Evolutionary conservation across 2,888 invertebrate species (phyloP).

Genomic region (Lepidocyrtinus sp.): DNA sequence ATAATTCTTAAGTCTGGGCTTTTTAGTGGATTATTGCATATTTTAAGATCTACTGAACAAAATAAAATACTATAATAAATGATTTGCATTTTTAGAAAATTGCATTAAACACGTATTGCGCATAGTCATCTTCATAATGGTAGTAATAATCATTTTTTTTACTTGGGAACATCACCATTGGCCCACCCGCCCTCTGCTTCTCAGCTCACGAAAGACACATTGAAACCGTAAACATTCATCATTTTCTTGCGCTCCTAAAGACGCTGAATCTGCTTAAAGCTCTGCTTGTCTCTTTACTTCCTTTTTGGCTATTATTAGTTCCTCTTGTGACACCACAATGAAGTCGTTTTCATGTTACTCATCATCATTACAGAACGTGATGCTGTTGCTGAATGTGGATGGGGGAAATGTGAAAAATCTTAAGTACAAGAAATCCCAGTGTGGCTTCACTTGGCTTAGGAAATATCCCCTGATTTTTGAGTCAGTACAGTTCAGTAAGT

Average conservation of each 20-base stretch:
- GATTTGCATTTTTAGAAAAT: background rate
- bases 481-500: no score
- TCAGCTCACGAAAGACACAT: no score
- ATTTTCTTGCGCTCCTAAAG: slow-evolving; percentile 54
- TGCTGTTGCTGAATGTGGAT: background rate
- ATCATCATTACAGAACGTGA: slow-evolving; percentile 25
- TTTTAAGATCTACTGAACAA: no score
- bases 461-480: background rate
- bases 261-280: slow-evolving; percentile 1
- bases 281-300: background rate
- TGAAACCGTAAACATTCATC: slow-evolving; percentile 68
- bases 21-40: no score
- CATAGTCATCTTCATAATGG: background rate
- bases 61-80: no score
- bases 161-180: slow-evolving; percentile 25
- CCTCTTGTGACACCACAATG: slow-evolving; percentile 39
- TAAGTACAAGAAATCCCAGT: slow-evolving; percentile 49
- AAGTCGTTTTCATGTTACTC: slow-evolving; percentile 38
- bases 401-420: background rate
- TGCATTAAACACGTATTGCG: background rate
- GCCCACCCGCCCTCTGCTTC: slow-evolving; percentile 52
- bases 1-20: no score
- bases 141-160: slow-evolving; percentile 1
- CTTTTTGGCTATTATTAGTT: slow-evolving; percentile 68
- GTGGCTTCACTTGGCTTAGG: slow-evolving; percentile 29